Base-by-base conservation (phyloP, 1,140 invertebrate genomes). In the Idris sp. region DNA sequence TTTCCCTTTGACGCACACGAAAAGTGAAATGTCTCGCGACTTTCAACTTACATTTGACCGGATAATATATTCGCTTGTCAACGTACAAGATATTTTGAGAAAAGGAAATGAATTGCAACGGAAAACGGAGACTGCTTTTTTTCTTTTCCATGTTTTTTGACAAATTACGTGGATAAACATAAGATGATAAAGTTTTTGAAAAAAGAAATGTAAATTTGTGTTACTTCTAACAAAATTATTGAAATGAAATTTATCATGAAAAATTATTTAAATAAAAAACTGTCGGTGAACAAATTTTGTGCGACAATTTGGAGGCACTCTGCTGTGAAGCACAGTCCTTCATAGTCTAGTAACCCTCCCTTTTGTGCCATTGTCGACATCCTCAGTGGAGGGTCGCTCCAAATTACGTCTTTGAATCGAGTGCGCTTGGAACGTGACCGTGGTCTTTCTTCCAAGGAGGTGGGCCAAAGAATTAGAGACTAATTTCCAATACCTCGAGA, bases 381-480 rank as follows among this genome's bases (percentile, higher is more conserved):
- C 53, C 51, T 64, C 58, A 28, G 26, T 18, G n/a, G 65, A 76
- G 73, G 73, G 73, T 76, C 65, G 53, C 40, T 62, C 71, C 61
- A 76, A 76, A 76, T 76, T 76, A 67, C 74, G 74, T 76, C 74
- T 76, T 67, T 71, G 65, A 76, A 76, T 67, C 61, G 67, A 75
- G 59, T 46, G 26, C 65, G 74, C 65, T 46, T 35, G 54, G 74
- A 71, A 76, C 74, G 74, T 76, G 74, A 76, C 74, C 74, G 62
- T 71, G 67, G 74, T 67, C 67, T 65, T 76, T 67, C 74, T 72
- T 58, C 33, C 40, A 76, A 76, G 74, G 62, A 76, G 59, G 54
- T 46, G 64, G 58, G 44, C n/a, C 43, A 36, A 76, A 76, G 74
- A 76, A 76, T 76, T 76, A 76, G 74, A 67, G 74, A 72, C 74